Conservation (phyloP, 2,797 vertebrate species). For the Parambassis ranga region DNA sequence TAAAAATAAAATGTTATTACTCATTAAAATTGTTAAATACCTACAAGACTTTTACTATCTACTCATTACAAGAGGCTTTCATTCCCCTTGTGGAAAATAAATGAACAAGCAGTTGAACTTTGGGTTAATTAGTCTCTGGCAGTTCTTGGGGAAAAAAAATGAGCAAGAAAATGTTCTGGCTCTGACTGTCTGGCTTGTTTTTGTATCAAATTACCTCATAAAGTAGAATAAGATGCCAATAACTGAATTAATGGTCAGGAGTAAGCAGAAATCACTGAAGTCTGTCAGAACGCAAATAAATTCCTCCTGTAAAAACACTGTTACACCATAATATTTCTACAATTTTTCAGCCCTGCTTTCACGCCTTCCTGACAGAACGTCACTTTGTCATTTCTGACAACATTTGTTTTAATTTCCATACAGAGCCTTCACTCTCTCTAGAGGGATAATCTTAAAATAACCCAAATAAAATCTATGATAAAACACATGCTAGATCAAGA, state of each 20-base stretch:
- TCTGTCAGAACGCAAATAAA: not conserved
- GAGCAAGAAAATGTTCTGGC: not conserved
- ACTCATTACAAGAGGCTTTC: constrained; percentile 8
- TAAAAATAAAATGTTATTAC: not conserved
- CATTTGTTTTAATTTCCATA: not conserved
- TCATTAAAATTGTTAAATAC: constrained; percentile 13
- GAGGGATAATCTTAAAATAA: not conserved
- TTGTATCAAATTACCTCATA: not conserved
- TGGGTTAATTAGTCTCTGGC: constrained; percentile 32
- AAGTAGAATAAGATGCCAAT: not conserved
- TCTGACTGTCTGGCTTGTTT: not conserved
- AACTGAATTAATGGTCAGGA: not conserved
- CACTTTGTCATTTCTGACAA: not conserved
- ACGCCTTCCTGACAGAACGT: not conserved
- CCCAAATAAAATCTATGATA: not conserved
- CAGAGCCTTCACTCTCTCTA: not conserved
- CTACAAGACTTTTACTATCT: not conserved
- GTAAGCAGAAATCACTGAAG: not conserved
- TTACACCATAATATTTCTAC: not conserved
- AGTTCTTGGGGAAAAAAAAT: not conserved
- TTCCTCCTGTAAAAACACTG: not conserved
- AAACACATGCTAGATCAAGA: not conserved
- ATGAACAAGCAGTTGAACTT: constrained; percentile 28
- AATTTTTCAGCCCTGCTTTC: not conserved
- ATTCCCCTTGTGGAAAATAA: constrained; percentile 22